phyloP scores from a whole-genome alignment of 2,113 vertebrate genomes.

The Ailurus styani region DNA sequence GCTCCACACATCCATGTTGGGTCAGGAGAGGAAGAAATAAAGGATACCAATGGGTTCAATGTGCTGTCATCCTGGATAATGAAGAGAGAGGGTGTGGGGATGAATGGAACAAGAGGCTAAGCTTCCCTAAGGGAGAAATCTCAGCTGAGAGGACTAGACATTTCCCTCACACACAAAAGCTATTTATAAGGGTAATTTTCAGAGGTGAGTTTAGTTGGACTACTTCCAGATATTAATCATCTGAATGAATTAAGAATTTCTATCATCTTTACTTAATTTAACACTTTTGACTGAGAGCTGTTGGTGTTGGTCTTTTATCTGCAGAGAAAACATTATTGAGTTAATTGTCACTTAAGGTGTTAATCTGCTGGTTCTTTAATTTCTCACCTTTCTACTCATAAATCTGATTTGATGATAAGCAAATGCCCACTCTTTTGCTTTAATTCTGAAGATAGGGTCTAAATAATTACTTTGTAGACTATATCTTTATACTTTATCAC shows the following conservation, averaged over 20 bases:
- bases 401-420: slow-evolving; percentile 52
- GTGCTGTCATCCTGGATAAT: background rate
- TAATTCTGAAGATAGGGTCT: slow-evolving; percentile 68
- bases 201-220: slow-evolving; percentile 58
- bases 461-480: slow-evolving; percentile 72
- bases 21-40: background rate
- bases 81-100: background rate
- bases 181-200: slow-evolving; percentile 57
- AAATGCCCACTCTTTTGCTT: slow-evolving; percentile 65
- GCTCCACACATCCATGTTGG: background rate
- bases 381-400: slow-evolving; percentile 51
- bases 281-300: slow-evolving; percentile 54
- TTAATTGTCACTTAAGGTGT: slow-evolving; percentile 72
- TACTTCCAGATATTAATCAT: slow-evolving; percentile 64
- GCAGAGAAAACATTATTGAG: slow-evolving; percentile 61
- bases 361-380: slow-evolving; percentile 66
- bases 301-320: slow-evolving; percentile 5
- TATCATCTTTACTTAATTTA: slow-evolving; percentile 58
- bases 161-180: background rate
- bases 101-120: background rate
- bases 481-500: slow-evolving; percentile 69
- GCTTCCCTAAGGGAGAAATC: background rate
- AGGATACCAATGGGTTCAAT: background rate
- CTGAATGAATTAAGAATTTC: slow-evolving; percentile 73
- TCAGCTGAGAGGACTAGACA: background rate